Conservation (phyloP, 2,888 invertebrate genomes). For the Strigamia crassipes region DNA sequence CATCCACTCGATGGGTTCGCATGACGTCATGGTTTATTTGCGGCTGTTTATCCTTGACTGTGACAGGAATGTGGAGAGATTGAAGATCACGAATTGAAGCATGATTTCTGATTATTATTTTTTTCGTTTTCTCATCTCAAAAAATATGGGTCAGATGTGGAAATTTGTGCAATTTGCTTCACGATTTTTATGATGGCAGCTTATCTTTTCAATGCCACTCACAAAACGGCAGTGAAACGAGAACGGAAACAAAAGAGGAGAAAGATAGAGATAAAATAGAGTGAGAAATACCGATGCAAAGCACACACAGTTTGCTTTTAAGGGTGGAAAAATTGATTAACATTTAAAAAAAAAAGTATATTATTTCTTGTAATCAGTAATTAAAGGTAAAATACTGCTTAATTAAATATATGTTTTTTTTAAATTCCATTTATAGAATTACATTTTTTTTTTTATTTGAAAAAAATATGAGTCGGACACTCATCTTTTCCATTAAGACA, state of each 20-base stretch:
- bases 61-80: constrained; percentile 1
- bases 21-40: constrained; percentile 15
- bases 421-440: too few relatives aligned
- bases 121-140: background rate
- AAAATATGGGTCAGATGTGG: constrained; percentile 17
- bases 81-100: constrained; percentile 18
- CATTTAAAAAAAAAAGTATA: background rate
- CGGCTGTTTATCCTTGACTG: constrained; percentile 18
- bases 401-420: too few relatives aligned
- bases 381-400: too few relatives aligned
- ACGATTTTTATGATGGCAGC: constrained; percentile 19
- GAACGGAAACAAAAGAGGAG: constrained; percentile 2
- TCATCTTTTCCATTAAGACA: background rate
- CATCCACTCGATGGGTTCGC: background rate
- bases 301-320: background rate
- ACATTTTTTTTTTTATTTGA: background rate
- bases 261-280: background rate
- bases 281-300: background rate
- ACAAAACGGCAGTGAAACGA: background rate
- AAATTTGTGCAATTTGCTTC: constrained; percentile 26
- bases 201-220: constrained; percentile 26
- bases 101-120: constrained; percentile 26
- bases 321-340: background rate
- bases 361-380: too few relatives aligned
- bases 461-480: background rate